Percentiles rank a stretch among this genome's conserved stretches.
Conservation (phyloP, 2,797 vertebrate genomes). For the Sebastes hubbsi region DNA sequence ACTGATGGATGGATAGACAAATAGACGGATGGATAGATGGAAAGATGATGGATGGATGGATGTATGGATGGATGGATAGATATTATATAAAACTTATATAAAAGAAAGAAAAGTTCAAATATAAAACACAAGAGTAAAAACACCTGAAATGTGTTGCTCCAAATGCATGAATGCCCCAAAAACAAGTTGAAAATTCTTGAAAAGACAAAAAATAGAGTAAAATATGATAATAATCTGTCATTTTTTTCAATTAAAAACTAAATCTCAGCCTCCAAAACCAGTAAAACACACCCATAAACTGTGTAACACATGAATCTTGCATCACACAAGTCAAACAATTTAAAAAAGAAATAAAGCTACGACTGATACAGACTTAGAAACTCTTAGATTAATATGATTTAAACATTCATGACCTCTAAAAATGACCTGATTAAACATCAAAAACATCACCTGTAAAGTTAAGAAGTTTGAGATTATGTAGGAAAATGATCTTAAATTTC, state of each 20-base stretch:
- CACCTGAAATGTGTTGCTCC: too few species aligned
- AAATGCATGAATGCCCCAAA: too few species aligned
- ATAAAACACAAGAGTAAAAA: too few species aligned
- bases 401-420: neutral
- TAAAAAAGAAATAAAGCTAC: neutral
- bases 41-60: neutral
- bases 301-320: neutral
- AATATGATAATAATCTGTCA: too few species aligned
- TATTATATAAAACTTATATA: too few species aligned
- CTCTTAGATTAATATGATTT: neutral
- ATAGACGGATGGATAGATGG: neutral
- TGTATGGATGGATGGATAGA: neutral
- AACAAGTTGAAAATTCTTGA: too few species aligned
- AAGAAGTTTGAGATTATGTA: neutral
- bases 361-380: too few species aligned
- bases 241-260: too few species aligned
- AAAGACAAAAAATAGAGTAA: too few species aligned
- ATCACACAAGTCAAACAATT: neutral
- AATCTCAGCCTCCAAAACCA: neutral
- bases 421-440: neutral
- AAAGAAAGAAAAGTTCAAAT: too few species aligned
- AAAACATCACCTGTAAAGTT: too few species aligned
- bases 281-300: neutral
- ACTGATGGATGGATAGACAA: neutral
- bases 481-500: rapidly evolving